Evolutionary conservation across 37 sponge, comb jelly and placozoan species (phyloP), one percentile per base, ranked within the genome.

Genomic region (Aplysina aerophoba): DNA sequence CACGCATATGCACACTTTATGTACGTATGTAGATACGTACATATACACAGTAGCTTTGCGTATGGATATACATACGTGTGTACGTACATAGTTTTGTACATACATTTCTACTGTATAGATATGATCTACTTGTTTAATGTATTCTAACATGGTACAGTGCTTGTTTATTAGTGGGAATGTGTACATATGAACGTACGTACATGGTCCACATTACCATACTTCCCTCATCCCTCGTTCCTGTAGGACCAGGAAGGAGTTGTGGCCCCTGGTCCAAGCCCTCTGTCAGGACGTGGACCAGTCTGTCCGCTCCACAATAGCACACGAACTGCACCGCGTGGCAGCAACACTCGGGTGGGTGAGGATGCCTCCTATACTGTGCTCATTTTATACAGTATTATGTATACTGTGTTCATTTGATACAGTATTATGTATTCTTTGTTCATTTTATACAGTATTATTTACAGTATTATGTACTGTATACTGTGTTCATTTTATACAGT

Each of bases 241-340:
- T 38, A 93, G 94, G 94, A 53, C 88, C 20, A 90, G 88, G 64
- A 54, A 79, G 25, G 91, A 93, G 80, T 39, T 93, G 71, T 85
- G 86, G 15, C 86, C 94, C 31, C 73, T 90, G 44, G 88, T 79
- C 0, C 61, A 19, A 15, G 34, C 88, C 12, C 73, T 93, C 19
- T 84, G 88, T 84, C 94, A 90, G 55, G 94, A 93, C 80, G 94
- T 93, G 58, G 86, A 88, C 73, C 19, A 44, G 19, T 79, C 68
- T 25, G 91, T 93, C 21, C 66, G 94, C 22, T 11, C 34, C 4
- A 56, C 34, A 28, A 93, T 93, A 88, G 86, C 90, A 61, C 69
- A 36, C 24, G 77, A 93, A 37, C 86, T 93, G 12, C 24, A 66
- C 37, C 17, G 28, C 0, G 24, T 93, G 0, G 84, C 87, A 24